Conservation (phyloP, 2,888 invertebrate genomes). For the Ectropis crepuscularia region DNA sequence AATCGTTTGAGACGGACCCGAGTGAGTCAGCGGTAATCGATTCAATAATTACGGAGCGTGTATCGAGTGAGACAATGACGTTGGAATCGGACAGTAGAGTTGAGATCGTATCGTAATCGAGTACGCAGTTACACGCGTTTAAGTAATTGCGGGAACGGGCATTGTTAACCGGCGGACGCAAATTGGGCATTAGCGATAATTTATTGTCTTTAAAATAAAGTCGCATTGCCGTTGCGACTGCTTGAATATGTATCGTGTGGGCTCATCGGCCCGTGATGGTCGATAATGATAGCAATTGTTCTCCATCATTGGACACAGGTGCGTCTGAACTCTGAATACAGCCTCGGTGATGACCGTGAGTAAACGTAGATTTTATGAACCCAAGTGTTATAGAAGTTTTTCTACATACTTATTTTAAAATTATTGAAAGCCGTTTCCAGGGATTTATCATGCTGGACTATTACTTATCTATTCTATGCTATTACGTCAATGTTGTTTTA, state of each 20-base stretch:
- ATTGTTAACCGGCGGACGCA: conserved; percentile 82
- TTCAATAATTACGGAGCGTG: conserved; percentile 79
- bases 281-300: conserved; percentile 82
- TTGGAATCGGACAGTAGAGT: conserved; percentile 61
- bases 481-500: no score
- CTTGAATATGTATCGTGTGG: conserved; percentile 81
- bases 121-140: conserved; percentile 80
- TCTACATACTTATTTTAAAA: no score
- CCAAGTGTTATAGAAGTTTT: no score
- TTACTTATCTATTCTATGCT: no score
- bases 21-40: conserved; percentile 80
- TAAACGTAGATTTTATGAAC: conserved; percentile 36
- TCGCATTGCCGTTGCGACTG: conserved; percentile 75
- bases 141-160: conserved; percentile 84
- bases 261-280: conserved; percentile 67
- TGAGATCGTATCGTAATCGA: conserved; percentile 77
- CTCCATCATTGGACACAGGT: conserved; percentile 79
- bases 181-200: conserved; percentile 84
- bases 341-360: conserved; percentile 39
- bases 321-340: conserved; percentile 51
- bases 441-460: no score
- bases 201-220: conserved; percentile 81
- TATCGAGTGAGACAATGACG: conserved; percentile 80
- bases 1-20: conserved; percentile 70
- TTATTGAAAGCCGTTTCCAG: no score